Conservation (phyloP, 1,140 invertebrate species). For the Lutraria rhynchaena region DNA sequence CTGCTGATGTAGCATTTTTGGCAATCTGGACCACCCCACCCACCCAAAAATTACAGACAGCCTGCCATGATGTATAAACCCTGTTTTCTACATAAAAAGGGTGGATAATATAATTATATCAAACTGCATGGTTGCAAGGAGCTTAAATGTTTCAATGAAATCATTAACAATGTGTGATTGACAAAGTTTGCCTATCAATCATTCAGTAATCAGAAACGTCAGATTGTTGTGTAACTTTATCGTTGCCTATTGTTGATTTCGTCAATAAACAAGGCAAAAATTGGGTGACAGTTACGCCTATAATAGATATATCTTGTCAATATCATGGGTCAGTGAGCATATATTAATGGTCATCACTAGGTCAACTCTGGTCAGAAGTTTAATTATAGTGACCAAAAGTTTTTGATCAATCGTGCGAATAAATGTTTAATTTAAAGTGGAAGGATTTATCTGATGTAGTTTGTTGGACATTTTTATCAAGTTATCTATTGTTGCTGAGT, state of each 20-base stretch:
- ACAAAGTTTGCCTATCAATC: no score
- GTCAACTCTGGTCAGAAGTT: slow-evolving; percentile 32
- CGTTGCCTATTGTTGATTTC: slow-evolving; percentile 9
- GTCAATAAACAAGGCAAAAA: slow-evolving; percentile 25
- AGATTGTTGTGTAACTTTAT: slow-evolving; percentile 2
- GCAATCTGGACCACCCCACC: no score
- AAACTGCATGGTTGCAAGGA: no score
- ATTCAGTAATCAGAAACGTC: background rate
- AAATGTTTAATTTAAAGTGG: slow-evolving; percentile 20
- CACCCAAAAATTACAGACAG: no score
- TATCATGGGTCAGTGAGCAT: slow-evolving; percentile 11
- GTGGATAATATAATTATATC: no score
- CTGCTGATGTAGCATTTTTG: no score
- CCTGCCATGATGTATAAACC: no score
- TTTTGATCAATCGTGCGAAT: slow-evolving; percentile 32
- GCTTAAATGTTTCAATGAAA: no score
- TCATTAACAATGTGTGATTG: no score
- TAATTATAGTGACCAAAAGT: slow-evolving; percentile 43
- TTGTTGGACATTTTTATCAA: no score
- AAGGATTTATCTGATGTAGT: background rate
- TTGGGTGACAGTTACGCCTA: slow-evolving; percentile 6
- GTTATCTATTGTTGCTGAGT: no score
- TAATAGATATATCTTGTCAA: slow-evolving; percentile 33
- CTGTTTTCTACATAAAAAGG: no score
- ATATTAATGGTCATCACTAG: slow-evolving; percentile 25